Evolutionary conservation across 2,888 invertebrate species (phyloP).

Genomic region (Zhuqinia jingwanae): DNA sequence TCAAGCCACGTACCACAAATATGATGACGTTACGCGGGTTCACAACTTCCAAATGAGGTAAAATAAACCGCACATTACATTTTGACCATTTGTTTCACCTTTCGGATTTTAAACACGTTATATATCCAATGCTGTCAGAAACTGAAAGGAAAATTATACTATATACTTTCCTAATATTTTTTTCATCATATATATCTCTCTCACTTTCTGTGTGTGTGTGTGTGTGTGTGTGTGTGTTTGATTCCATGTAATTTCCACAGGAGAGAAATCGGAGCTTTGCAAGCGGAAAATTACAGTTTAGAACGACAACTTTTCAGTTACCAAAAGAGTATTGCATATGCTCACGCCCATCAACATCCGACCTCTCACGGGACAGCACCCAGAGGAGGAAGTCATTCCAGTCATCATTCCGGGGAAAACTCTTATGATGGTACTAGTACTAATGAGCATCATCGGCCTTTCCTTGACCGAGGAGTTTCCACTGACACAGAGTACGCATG

Average conservation of each 20-base stretch:
- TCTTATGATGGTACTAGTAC: slow-evolving; percentile 53
- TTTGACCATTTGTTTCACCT: not conserved
- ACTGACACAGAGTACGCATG: slow-evolving; percentile 89
- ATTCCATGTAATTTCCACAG: slow-evolving; percentile 81
- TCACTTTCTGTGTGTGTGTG: no score
- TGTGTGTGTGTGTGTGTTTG: no score
- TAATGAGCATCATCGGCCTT: slow-evolving; percentile 76
- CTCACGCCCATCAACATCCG: slow-evolving; percentile 81
- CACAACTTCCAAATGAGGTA: slow-evolving; percentile 93
- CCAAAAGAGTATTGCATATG: slow-evolving; percentile 89
- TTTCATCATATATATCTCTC: slow-evolving; percentile 10
- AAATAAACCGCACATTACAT: slow-evolving; percentile 72
- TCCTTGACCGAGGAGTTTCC: slow-evolving; percentile 84
- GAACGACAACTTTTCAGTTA: slow-evolving; percentile 92
- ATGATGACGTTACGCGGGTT: slow-evolving; percentile 89
- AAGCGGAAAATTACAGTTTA: slow-evolving; percentile 91
- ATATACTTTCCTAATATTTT: not conserved
- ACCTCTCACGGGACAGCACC: slow-evolving; percentile 59
- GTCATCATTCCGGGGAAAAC: slow-evolving; percentile 67
- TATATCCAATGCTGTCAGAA: not conserved
- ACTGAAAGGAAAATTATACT: no score
- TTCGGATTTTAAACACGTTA: not conserved
- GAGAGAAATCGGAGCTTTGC: slow-evolving; percentile 89
- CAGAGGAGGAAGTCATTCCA: slow-evolving; percentile 66
- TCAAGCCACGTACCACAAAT: slow-evolving; percentile 91